Evolutionary conservation across 2,113 vertebrate species (phyloP), one percentile per base, ranked within the genome.

Genomic region (Colius striatus): DNA sequence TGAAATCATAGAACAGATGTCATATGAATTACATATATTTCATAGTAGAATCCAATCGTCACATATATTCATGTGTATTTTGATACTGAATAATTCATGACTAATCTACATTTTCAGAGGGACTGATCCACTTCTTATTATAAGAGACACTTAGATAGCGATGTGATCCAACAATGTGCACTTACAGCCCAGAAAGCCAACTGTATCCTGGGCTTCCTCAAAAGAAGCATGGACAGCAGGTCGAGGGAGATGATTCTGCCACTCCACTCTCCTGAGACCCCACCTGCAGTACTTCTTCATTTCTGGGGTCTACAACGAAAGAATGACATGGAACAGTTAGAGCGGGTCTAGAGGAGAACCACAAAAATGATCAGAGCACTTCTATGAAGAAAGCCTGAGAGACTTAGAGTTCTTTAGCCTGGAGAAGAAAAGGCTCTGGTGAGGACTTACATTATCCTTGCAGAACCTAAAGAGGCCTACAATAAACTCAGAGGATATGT

Each of bases 71-170:
- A n/a, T n/a, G 36, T 97, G 94, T 94, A 84, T 96, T 96, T 95
- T 92, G 71, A 79, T 95, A 92, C 88, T 97, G 91, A 98, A 97
- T 97, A 98, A 98, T 97, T 96, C 67, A 97, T 89, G 38, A 62
- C 25, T 95, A 84, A 97, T 95, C 84, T 95, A 83, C 63, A 88
- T 90, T 63, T 95, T 91, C 53, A 88, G 15, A 87, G 74, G 90
- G 93, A 94, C 38, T 74, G 54, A 92, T 93, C 45, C 57, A 78
- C 72, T 84, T 79, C 79, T 81, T 53, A 45, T 90, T 72, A 71
- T 76, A 91, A 84, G 55, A 94, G 67, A 91, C 78, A 88, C 41
- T 84, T 87, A 75, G 74, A 91, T 22, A 80, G 26, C 22, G 51
- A 65, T 20, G 27, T 22, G 57, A 50, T 30, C 45, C 10, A 4